These are phyloP conservation scores for Scomber scombrus DNA, from an alignment of 2,113 vertebrate genomes.

Conservation along the genomic window DNA sequence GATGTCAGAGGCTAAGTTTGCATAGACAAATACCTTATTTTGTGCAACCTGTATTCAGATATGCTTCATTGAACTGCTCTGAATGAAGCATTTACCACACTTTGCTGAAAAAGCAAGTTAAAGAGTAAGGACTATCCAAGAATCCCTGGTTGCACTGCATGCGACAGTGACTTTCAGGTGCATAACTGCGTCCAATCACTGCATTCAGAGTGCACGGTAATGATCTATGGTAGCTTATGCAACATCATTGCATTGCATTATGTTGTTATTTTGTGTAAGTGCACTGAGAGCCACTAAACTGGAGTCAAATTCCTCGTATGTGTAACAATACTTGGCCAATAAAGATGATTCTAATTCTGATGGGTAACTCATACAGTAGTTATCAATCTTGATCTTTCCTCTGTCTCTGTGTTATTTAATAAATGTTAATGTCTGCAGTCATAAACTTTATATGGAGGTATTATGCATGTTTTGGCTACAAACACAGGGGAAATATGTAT, in stretches of 20 bases:
- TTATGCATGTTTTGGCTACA: neutral
- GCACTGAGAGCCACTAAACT: no score
- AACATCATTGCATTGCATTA: neutral
- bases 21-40: constrained; percentile 19
- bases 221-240: neutral
- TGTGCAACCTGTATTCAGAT: neutral
- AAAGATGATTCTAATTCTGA: no score
- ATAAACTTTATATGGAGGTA: neutral
- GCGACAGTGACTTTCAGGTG: constrained; percentile 4
- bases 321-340: no score
- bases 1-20: constrained; percentile 28
- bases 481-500: neutral
- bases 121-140: neutral
- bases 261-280: no score
- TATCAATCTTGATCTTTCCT: no score
- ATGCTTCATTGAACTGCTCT: neutral
- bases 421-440: neutral
- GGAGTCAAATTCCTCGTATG: no score
- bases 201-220: constrained; percentile 16
- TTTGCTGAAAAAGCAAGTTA: neutral
- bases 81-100: neutral
- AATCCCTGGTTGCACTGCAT: neutral
- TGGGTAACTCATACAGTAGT: no score
- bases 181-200: neutral
- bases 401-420: neutral